Base-by-base conservation (phyloP, 35 echinoderm and acorn worm genomes). In the Chiridota heheva region DNA sequence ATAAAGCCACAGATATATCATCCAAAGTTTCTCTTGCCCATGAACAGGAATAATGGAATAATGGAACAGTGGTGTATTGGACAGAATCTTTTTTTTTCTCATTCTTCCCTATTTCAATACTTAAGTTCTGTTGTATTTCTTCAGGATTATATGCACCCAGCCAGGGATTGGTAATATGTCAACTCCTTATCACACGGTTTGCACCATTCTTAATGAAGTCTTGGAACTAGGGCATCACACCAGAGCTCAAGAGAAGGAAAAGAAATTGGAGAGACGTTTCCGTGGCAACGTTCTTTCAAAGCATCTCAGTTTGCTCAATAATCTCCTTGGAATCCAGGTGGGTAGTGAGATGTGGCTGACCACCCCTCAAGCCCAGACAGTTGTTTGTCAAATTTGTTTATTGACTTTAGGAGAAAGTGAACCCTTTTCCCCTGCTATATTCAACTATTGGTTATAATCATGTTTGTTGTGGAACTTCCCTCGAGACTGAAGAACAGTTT, bases 251-350 rank as follows among this genome's bases (percentile, higher is more conserved):
- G 82, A 90, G 61, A 83, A 81, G 42, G 93, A 96, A 58, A 44
- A 62, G 16, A 8, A 65, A 32, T 83, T 96, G 24, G 69, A 87
- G 33, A 65, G 88, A 1, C 63, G 70, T 10, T 87, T 87, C 63
- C 29, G 66, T 15, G 73, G 58, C 33, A 69, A 87, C 0, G 71
- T 57, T n/a, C 38, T 91, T 18, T 68, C 59, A 20, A 81, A 90
- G 24, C 44, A 83, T 53, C 78, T 96, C 0, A 80, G 88, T 62
- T 72, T 91, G 28, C 57, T 91, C 8, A 91, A 96, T 45, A 85
- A 96, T 53, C 45, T 96, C 30, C 79, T 96, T 7, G 93, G 93
- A 72, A 86, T 96, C 8, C 93, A 96, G 84, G 93, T 96, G 76
- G 22, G n/a, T n/a, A n/a, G n/a, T n/a, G n/a, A n/a, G n/a, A n/a